A percentile compares a stretch with the other conserved stretches of the same genome.
These are phyloP conservation scores for Drosophila ercepeae DNA, from an alignment of 1,140 invertebrate genomes.

Conservation along the genomic window DNA sequence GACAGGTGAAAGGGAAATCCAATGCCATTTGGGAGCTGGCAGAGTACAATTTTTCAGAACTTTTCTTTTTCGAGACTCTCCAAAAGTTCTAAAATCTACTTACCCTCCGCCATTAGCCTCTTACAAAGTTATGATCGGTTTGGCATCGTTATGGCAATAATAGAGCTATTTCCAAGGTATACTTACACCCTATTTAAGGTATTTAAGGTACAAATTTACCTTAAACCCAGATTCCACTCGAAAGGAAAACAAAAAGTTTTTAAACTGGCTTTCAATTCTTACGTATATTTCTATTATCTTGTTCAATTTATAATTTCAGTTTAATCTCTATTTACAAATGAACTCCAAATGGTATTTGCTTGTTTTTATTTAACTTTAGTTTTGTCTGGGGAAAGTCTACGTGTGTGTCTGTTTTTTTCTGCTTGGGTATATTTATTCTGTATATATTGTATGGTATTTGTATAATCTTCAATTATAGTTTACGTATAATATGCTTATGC, in stretches of 20 bases:
- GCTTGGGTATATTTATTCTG: constrained; percentile 24
- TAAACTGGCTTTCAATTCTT: constrained; percentile 72
- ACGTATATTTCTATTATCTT: constrained; percentile 56
- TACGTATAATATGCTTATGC: constrained; percentile 44
- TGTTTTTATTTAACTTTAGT: not conserved
- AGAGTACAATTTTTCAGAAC: constrained; percentile 4
- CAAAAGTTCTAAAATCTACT: not conserved
- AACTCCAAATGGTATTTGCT: constrained; percentile 36
- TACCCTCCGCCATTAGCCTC: constrained; percentile 6
- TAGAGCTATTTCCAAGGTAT: no score
- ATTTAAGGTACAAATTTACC: no score
- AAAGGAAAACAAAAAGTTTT: not conserved
- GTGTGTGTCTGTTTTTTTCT: constrained; percentile 10
- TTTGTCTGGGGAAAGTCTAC: constrained; percentile 9
- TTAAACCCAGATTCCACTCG: no score
- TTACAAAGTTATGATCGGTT: constrained; percentile 11
- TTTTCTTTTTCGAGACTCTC: not conserved
- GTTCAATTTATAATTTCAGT: constrained; percentile 43
- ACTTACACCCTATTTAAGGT: not conserved
- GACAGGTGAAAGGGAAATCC: constrained; percentile 22
- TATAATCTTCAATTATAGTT: constrained; percentile 46
- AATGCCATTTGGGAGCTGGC: constrained; percentile 23
- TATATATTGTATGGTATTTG: constrained; percentile 49
- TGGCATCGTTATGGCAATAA: no score
- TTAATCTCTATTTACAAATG: constrained; percentile 66